A percentile compares a stretch with the other conserved stretches of the same genome.
These are phyloP conservation scores for Cryptoblepharus egeriae DNA, from an alignment of 2,797 vertebrate genomes.

Conservation along the genomic window DNA sequence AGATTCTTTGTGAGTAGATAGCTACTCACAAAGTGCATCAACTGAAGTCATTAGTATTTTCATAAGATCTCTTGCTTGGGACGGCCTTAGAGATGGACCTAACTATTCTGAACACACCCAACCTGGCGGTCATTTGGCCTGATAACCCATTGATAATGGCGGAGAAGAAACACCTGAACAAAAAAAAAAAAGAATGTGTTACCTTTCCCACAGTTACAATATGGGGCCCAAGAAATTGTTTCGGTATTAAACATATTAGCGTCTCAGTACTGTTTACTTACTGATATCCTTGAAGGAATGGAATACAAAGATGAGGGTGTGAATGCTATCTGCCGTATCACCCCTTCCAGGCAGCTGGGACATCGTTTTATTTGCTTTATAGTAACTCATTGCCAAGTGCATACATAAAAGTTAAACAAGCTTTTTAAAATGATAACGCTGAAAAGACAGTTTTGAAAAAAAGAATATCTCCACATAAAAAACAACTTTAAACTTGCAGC, in stretches of 20 bases:
- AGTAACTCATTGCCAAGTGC: slow-evolving; percentile 78
- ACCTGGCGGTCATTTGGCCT: not conserved
- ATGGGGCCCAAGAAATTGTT: slow-evolving; percentile 63
- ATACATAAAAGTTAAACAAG: slow-evolving; percentile 78
- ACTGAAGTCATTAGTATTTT: not conserved
- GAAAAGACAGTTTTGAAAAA: slow-evolving; percentile 79
- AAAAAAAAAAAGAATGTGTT: not conserved
- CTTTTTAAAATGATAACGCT: slow-evolving; percentile 73
- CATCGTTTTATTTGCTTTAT: slow-evolving; percentile 80
- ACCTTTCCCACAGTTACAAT: slow-evolving; percentile 61
- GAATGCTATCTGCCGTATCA: slow-evolving; percentile 73
- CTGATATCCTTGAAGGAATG: slow-evolving; percentile 67
- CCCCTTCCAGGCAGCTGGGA: slow-evolving; percentile 66
- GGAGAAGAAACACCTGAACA: slow-evolving; percentile 13
- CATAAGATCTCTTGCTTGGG: slow-evolving; percentile 1
- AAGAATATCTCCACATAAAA: slow-evolving; percentile 42
- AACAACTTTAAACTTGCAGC: slow-evolving; percentile 57
- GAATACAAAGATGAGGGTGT: slow-evolving; percentile 73
- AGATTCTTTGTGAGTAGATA: not conserved
- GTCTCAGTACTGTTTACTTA: slow-evolving; percentile 71
- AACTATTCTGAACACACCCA: not conserved
- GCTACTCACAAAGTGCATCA: not conserved
- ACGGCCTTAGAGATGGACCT: not conserved
- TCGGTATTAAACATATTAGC: slow-evolving; percentile 75
- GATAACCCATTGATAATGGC: not conserved